Percentiles rank a stretch among this genome's conserved stretches.
Conservation (phyloP, 2,888 invertebrate species). For the Epiblema foenella region DNA sequence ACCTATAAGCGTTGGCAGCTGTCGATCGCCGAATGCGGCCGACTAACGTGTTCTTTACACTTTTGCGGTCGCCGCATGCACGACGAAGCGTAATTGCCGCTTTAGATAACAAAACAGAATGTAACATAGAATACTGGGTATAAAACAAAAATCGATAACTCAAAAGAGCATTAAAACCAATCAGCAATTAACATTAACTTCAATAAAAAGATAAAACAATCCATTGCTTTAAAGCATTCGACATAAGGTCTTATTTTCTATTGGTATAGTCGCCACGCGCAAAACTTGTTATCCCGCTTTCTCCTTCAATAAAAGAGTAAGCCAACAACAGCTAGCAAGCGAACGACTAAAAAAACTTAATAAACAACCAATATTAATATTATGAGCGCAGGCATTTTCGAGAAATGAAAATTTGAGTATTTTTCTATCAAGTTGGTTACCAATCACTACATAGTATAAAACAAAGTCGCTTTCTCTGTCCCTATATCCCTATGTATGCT, state of each 20-base stretch:
- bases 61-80: no score
- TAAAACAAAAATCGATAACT: background rate
- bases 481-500: no score
- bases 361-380: conserved; percentile 2
- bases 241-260: conserved; percentile 2
- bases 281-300: background rate
- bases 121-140: conserved; percentile 19
- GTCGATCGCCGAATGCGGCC: no score
- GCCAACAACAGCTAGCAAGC: background rate
- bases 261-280: background rate
- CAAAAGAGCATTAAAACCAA: conserved; percentile 12
- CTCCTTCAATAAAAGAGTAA: background rate
- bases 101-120: conserved; percentile 4
- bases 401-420: background rate
- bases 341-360: background rate
- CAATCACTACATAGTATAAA: no score
- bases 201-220: conserved; percentile 3
- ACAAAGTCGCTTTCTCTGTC: no score
- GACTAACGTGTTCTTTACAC: no score
- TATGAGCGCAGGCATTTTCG: conserved; percentile 2
- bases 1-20: no score
- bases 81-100: no score
- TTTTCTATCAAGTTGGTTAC: background rate
- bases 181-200: background rate
- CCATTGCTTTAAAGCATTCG: conserved; percentile 1